Evolutionary conservation across 2,797 vertebrate species (phyloP), one percentile per base, ranked within the genome.

Genomic region (Gymnopithys bicolor): DNA sequence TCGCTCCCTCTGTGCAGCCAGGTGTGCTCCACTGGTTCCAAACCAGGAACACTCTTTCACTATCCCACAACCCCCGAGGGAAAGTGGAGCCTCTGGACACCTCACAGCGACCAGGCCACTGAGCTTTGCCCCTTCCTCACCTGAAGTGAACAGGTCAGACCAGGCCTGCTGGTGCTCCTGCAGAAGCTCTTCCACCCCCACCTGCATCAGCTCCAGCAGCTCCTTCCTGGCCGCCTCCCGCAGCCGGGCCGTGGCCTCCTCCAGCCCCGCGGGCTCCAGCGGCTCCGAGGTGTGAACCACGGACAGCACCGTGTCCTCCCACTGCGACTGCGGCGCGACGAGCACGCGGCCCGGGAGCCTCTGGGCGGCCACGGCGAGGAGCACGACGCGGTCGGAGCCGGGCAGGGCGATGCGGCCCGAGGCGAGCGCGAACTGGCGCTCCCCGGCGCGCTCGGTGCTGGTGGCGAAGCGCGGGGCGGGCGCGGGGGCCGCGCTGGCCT

Each of bases 121-220:
- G 24, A 75, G 21, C 23, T 64, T 48, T 13, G 32, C 39, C 4
- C 68, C 14, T 23, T 56, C 49, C 94, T 98, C 92, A 99, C 99
- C 99, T 95, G 99, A 99, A 93, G 98, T 98, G 94, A 99, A 99
- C 59, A 99, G 98, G 91, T 99, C 99, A n/a, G 98, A 96, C 99
- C 99, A 99, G 35, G 98, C 98, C 95, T 98, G 98, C 91, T 98
- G 99, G 97, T 99, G 99, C 63, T 99, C 98, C 48, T 95, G 91
- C 22, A 99, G 97, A 81, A 99, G 96, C 25, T 99, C 98, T 0
- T 99, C 98, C 21, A 98, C 96, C 0, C 95, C 98, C 90, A 97
- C 95, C 78, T 98, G 98, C 96, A 99, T 96, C 68, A 99, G 96
- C 85, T 99, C 99, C 86, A 96, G 96, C 97, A 99, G 98, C 94